Conservation (phyloP, 2,888 invertebrate species). For the Ceraclea dissimilis region DNA sequence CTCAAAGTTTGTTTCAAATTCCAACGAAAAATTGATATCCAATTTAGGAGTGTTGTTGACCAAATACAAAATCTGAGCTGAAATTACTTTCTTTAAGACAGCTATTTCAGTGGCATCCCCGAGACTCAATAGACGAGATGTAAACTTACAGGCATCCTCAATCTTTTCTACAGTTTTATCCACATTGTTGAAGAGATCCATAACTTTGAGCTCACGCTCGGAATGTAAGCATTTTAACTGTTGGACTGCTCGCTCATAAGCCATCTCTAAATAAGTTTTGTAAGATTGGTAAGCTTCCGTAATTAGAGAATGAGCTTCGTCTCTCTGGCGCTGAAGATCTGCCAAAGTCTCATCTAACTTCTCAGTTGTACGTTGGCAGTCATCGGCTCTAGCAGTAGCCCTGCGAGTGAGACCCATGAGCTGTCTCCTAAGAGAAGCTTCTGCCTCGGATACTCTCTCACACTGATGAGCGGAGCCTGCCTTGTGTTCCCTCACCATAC, state of each 20-base stretch:
- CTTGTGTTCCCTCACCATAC: constrained; percentile 75
- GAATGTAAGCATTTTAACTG: constrained; percentile 72
- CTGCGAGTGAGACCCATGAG: constrained; percentile 66
- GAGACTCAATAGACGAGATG: constrained; percentile 70
- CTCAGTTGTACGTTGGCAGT: constrained; percentile 68
- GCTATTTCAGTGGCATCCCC: constrained; percentile 82
- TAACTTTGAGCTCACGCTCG: constrained; percentile 78
- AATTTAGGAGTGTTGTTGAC: constrained; percentile 76
- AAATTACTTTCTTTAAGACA: constrained; percentile 71
- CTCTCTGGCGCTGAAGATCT: constrained; percentile 80
- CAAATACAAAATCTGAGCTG: constrained; percentile 67
- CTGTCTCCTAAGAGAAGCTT: constrained; percentile 69
- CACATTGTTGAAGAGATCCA: constrained; percentile 78
- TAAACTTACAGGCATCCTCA: constrained; percentile 81
- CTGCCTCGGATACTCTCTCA: constrained; percentile 74
- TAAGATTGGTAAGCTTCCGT: constrained; percentile 73
- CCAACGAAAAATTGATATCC: constrained; percentile 70
- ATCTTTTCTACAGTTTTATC: constrained; percentile 79
- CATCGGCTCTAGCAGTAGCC: constrained; percentile 65
- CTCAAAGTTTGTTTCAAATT: constrained; percentile 72
- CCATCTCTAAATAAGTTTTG: constrained; percentile 73
- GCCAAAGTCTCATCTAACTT: constrained; percentile 72
- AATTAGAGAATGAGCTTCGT: constrained; percentile 76
- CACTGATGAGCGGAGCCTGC: constrained; percentile 69
- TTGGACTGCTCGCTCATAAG: constrained; percentile 66